A percentile compares a stretch with the other conserved stretches of the same genome.
phyloP scores from a whole-genome alignment of 2,888 invertebrate genomes.

The Xanthia icteritia region DNA sequence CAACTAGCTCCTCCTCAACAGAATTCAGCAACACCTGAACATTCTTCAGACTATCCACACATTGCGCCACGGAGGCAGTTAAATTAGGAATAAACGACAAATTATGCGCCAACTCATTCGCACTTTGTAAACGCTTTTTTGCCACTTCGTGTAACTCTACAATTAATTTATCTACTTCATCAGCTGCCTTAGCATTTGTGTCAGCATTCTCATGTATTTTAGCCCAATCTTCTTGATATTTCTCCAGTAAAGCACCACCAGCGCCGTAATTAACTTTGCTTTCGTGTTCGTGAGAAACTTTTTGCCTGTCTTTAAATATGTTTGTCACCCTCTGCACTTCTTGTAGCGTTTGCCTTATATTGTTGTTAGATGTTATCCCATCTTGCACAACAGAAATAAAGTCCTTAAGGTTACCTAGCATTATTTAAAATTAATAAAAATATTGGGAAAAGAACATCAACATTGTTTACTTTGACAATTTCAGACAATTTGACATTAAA shows the following conservation, averaged over 20 bases:
- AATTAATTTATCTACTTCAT: conserved; percentile 86
- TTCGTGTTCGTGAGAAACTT: conserved; percentile 77
- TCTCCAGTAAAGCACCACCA: conserved; percentile 92
- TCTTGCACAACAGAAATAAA: conserved; percentile 88
- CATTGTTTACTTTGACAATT: conserved; percentile 56
- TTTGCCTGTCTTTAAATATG: conserved; percentile 85
- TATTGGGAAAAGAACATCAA: conserved; percentile 31
- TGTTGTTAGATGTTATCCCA: conserved; percentile 83
- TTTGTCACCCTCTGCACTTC: conserved; percentile 87
- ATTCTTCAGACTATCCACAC: conserved; percentile 87
- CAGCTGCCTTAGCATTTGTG: conserved; percentile 92
- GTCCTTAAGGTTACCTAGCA: conserved; percentile 88
- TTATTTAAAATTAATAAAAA: conserved; percentile 65
- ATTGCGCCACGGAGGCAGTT: conserved; percentile 87
- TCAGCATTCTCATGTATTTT: conserved; percentile 93
- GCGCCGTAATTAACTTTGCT: conserved; percentile 90
- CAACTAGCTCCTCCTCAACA: conserved; percentile 92
- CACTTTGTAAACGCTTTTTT: conserved; percentile 78
- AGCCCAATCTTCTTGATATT: conserved; percentile 93
- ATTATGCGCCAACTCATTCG: conserved; percentile 81
- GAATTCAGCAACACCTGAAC: conserved; percentile 91
- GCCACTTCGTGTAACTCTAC: conserved; percentile 80
- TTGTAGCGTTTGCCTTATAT: conserved; percentile 84
- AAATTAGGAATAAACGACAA: conserved; percentile 81
- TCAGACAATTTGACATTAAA: conserved; percentile 16